Evolutionary conservation across 2,113 vertebrate genomes (phyloP).

Genomic region (Macroglossus sobrinus): DNA sequence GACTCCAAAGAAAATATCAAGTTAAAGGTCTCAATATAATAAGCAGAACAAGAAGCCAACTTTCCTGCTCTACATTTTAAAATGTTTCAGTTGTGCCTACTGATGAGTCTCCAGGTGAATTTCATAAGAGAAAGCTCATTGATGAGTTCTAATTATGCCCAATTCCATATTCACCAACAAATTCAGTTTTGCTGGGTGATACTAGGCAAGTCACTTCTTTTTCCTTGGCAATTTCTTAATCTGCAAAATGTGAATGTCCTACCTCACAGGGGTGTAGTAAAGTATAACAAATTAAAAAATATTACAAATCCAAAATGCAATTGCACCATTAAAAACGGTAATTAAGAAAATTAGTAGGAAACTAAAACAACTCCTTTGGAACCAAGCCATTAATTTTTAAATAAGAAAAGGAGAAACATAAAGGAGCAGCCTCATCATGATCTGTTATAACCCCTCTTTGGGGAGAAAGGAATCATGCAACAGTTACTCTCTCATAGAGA

Average conservation of each 20-base stretch:
- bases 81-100: background rate
- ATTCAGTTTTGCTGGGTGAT: background rate
- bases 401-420: background rate
- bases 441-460: background rate
- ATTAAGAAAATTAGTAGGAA: slow-evolving; percentile 53
- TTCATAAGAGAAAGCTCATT: background rate
- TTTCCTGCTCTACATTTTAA: background rate
- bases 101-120: background rate
- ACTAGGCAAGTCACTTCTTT: slow-evolving; percentile 18
- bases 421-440: background rate
- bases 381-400: slow-evolving; percentile 38
- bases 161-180: background rate
- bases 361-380: slow-evolving; percentile 38
- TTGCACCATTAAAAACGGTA: slow-evolving; percentile 20
- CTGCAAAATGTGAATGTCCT: background rate
- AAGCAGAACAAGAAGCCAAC: background rate
- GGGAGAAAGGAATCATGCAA: background rate
- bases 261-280: slow-evolving; percentile 11
- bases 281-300: slow-evolving; percentile 25
- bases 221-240: background rate
- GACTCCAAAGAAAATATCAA: background rate
- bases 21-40: background rate
- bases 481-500: background rate
- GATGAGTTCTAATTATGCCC: background rate
- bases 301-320: slow-evolving; percentile 23